These are phyloP conservation scores for Geotrypetes seraphini DNA, from an alignment of 2,797 vertebrate genomes.

Conservation along the genomic window DNA sequence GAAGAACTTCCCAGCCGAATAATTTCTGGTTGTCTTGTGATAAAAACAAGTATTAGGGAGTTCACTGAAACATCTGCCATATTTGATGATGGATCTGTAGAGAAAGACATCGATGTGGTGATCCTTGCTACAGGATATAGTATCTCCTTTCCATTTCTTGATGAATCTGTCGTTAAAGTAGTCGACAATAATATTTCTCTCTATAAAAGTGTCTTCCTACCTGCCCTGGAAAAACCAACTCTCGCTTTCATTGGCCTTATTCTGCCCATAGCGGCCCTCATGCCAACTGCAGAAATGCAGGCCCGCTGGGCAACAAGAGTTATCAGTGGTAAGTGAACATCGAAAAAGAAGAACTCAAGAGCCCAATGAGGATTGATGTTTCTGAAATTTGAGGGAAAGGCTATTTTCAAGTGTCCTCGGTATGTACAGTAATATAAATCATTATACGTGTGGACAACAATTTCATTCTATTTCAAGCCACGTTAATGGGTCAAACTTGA, in stretches of 20 bases:
- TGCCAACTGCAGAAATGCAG: conserved; percentile 56
- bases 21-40: conserved; percentile 52
- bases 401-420: too few species aligned
- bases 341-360: too few species aligned
- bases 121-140: conserved; percentile 69
- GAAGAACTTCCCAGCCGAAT: conserved; percentile 61
- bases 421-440: too few species aligned
- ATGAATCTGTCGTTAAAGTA: conserved; percentile 38
- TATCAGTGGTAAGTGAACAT: conserved; percentile 68
- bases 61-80: conserved; percentile 50
- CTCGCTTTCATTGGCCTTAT: conserved; percentile 65
- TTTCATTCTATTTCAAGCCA: too few species aligned
- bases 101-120: conserved; percentile 55
- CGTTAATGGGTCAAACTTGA: too few species aligned
- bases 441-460: too few species aligned
- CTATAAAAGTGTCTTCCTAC: conserved; percentile 63
- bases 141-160: conserved; percentile 63
- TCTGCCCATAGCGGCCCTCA: conserved; percentile 37
- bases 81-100: conserved; percentile 44
- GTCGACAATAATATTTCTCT: conserved; percentile 48
- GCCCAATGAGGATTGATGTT: too few species aligned
- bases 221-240: conserved; percentile 46
- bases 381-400: too few species aligned
- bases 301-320: conserved; percentile 58
- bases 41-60: conserved; percentile 55